Base-by-base conservation (phyloP, 2,113 vertebrate species). In the Oceanodroma tethys region DNA sequence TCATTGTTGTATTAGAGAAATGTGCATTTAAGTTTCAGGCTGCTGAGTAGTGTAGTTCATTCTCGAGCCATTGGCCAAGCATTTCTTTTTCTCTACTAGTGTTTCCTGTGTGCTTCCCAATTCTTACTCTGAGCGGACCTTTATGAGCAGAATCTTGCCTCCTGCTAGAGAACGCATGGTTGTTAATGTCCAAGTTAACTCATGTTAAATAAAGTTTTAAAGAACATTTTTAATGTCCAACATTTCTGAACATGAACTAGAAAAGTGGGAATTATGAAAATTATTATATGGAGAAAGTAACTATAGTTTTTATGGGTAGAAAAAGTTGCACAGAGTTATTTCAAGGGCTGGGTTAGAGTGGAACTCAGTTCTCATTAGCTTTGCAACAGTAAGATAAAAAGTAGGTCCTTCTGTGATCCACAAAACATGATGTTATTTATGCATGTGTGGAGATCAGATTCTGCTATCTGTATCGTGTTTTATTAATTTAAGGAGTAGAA, bases 101-200 rank as follows among this genome's bases (percentile, higher is more conserved):
- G 26, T 27, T 84, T 71, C 9, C 8, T 18, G 5, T 48, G 29
- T 38, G 23, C 48, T 76, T 68, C 73, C n/a, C 13, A 19, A 2
- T 9, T 29, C 43, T 22, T 45, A 14, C 9, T 70, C 30, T 60
- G 23, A 66, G 19, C 0, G 2, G 19, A 16, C 11, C 16, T 84
- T 52, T 45, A 42, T 22, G 26, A 73, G 17, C 13, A 36, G 23
- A 16, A 23, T 72, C 25, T 36, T 76, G 13, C 30, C 29, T 79
- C 19, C 30, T 52, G 9, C 45, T 6, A 50, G 43, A 45, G 29
- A 26, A 16, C 1, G 0, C 5, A 4, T 14, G 6, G 27, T 27
- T 45, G 17, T 62, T 81, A 90, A 62, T 50, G 22, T 21, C 19
- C 13, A 56, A 18, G 16, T 82, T 73, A 58, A 36, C 4, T 70